Percentiles rank a stretch among this genome's conserved stretches.
Conservation (phyloP, 2,888 invertebrate species). For the Euphydryas editha region DNA sequence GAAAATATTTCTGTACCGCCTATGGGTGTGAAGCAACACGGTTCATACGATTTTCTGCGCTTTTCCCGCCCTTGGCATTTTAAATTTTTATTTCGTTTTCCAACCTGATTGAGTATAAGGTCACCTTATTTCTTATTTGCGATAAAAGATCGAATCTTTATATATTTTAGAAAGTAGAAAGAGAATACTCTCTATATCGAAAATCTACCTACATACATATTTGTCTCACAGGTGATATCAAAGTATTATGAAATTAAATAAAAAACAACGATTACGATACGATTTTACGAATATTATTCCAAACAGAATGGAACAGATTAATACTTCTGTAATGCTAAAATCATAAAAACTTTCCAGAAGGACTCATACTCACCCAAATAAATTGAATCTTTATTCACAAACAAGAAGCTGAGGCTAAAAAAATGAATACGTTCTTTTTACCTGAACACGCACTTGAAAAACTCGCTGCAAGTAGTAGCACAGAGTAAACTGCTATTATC, state of each 20-base stretch:
- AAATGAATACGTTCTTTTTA: conserved; percentile 10
- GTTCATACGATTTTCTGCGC: conserved; percentile 64
- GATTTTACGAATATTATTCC: too few species aligned
- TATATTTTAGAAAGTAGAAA: not conserved
- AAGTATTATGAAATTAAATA: too few species aligned
- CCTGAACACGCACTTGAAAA: conserved; percentile 13
- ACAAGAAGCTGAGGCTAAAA: not conserved
- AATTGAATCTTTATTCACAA: not conserved
- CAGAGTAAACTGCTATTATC: conserved; percentile 31
- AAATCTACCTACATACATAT: too few species aligned
- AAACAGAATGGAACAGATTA: too few species aligned
- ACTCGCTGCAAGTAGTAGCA: conserved; percentile 8
- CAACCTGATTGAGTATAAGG: conserved; percentile 26
- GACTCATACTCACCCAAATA: not conserved
- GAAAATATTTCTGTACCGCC: conserved; percentile 75
- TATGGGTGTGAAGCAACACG: conserved; percentile 60
- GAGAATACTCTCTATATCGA: too few species aligned
- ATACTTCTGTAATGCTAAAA: too few species aligned
- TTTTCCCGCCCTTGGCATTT: conserved; percentile 45
- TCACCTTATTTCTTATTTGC: conserved; percentile 5
- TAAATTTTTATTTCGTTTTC: conserved; percentile 46
- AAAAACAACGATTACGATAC: too few species aligned
- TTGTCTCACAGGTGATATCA: too few species aligned
- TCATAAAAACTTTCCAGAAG: too few species aligned
- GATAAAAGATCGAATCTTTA: conserved; percentile 1